Base-by-base conservation (phyloP, 2,797 vertebrate species). In the Lagodon rhomboides region DNA sequence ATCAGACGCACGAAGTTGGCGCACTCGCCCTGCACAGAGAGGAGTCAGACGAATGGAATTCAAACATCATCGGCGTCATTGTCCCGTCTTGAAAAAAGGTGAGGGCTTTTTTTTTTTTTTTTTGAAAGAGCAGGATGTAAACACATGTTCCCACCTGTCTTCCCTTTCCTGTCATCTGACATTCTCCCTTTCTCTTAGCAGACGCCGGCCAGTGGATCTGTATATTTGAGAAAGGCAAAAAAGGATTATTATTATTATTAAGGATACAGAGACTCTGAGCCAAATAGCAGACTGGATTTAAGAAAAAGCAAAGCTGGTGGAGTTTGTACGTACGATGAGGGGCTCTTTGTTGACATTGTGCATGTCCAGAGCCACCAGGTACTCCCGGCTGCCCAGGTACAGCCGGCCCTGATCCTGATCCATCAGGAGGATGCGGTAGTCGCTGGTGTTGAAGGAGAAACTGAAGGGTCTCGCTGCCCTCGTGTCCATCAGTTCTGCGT, bases 321-420 rank as follows among this genome's bases (percentile, higher is more conserved):
- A 71, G 44, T 51, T 27, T 68, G n/a, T 75, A 83, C 96, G 73
- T 94, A 97, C 96, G 72, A 97, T 96, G 58, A 97, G 96, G 0
- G 96, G 96, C 90, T 97, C 96, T 80, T 96, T 96, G 93, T 97
- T 97, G 92, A 97, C 94, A 17, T 97, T 97, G 62, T 97, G 96
- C 91, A 97, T 96, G 90, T 97, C 96, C 80, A 97, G 90, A 22
- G 96, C 95, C 84, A 97, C 95, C 78, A 97, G 92, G 92, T 96
- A 97, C 92, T 97, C 96, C 12, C 96, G 93, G 86, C 95, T 95
- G 50, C 96, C 96, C 83, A 97, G 87, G 89, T 97, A 97, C 47
- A 97, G 93, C 3, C 96, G 95, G n/a, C 96, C 96, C 90, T 97
- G 96, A 65, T 97, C 96, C 91, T 96, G 96, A 76, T 97, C 96